Conservation (phyloP, 2,113 vertebrate genomes). For the Siniperca chuatsi region DNA sequence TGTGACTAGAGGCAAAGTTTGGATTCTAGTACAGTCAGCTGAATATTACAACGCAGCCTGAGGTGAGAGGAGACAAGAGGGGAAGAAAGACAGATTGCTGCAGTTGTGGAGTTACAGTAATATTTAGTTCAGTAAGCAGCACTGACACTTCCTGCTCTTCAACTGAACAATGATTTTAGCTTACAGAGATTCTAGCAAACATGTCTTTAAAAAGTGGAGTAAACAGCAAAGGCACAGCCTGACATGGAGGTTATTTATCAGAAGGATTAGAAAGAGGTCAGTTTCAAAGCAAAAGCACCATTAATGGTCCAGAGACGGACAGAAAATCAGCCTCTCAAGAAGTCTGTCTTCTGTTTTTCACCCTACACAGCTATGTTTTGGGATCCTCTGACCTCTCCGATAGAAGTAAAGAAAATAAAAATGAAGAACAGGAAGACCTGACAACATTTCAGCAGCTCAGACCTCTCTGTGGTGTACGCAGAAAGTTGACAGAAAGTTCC, state of each 20-base stretch:
- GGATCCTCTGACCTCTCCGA: not conserved
- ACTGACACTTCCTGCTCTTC: not conserved
- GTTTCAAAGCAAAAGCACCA: slow-evolving; percentile 2
- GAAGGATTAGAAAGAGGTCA: not conserved
- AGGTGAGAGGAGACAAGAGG: slow-evolving; percentile 1
- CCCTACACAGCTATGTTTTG: not conserved
- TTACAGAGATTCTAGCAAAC: not conserved
- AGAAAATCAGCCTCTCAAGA: not conserved
- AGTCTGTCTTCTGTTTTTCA: not conserved
- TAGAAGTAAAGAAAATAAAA: not conserved
- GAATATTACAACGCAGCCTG: slow-evolving; percentile 25
- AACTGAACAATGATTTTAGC: not conserved
- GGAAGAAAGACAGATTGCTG: not conserved
- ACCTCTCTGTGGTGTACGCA: not conserved
- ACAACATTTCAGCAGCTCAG: not conserved
- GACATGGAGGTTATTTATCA: not conserved
- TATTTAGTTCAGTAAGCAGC: slow-evolving; percentile 10
- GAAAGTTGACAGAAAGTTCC: not conserved
- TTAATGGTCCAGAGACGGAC: not conserved
- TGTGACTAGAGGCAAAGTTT: slow-evolving; percentile 23
- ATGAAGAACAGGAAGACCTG: not conserved
- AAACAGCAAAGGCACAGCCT: not conserved
- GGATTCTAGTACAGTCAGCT: not conserved
- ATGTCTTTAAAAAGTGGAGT: not conserved
- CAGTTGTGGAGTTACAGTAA: not conserved